Evolutionary conservation across 2,797 vertebrate species (phyloP).

Genomic region (Catamblyrhynchus diadema): DNA sequence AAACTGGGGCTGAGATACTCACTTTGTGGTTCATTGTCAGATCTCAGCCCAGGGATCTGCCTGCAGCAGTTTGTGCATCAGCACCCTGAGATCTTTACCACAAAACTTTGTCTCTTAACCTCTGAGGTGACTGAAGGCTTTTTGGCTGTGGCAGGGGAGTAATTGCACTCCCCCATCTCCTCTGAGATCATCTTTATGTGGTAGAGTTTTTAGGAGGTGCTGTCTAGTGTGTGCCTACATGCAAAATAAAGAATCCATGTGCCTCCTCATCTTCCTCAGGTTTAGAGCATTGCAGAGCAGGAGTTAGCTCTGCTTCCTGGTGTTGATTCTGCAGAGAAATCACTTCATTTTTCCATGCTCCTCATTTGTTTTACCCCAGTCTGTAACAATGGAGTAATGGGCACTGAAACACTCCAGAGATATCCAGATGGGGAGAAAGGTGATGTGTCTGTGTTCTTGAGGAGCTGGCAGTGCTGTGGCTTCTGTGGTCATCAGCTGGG

Average conservation of each 20-base stretch:
- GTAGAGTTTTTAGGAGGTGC: neutral
- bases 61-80: neutral
- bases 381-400: neutral
- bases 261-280: neutral
- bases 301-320: neutral
- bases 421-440: neutral
- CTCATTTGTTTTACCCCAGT: neutral
- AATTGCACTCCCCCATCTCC: neutral
- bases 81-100: neutral
- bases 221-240: neutral
- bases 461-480: neutral
- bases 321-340: neutral
- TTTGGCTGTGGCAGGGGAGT: neutral
- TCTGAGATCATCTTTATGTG: neutral
- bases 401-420: neutral
- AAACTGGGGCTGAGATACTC: neutral
- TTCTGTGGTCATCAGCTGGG: neutral
- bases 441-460: neutral
- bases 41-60: neutral
- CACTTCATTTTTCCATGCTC: neutral
- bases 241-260: neutral
- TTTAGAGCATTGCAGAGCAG: fast-evolving
- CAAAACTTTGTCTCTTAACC: neutral
- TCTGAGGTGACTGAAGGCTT: neutral
- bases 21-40: neutral